Conservation (phyloP, 2,797 vertebrate genomes). For the Avahi laniger region DNA sequence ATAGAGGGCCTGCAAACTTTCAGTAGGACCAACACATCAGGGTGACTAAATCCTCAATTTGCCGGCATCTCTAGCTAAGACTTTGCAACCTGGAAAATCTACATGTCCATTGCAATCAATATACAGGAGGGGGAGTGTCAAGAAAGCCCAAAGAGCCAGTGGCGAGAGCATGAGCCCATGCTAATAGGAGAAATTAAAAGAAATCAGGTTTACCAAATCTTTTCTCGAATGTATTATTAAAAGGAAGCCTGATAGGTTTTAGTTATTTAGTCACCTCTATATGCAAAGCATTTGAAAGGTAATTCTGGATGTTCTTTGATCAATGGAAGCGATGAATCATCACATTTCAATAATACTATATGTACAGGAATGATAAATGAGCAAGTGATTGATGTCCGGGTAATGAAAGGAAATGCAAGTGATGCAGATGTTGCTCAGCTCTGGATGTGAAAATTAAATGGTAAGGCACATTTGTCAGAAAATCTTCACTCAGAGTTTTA, state of each 20-base stretch:
- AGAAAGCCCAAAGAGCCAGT: neutral
- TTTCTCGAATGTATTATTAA: neutral
- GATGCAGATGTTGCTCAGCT: slow-evolving; percentile 7
- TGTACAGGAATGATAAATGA: slow-evolving; percentile 56
- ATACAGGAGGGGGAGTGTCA: neutral
- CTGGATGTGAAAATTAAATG: slow-evolving; percentile 34
- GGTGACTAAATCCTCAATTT: neutral
- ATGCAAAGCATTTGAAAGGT: neutral
- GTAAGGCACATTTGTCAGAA: neutral
- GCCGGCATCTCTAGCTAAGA: neutral
- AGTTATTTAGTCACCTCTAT: neutral
- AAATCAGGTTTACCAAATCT: slow-evolving; percentile 19
- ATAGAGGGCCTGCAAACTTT: neutral
- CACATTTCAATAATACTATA: neutral
- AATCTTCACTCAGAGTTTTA: slow-evolving; percentile 11
- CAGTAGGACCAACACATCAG: neutral
- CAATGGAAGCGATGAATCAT: slow-evolving; percentile 20
- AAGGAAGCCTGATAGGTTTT: neutral
- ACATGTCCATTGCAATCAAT: neutral
- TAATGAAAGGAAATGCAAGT: slow-evolving; percentile 43
- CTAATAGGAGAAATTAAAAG: slow-evolving; percentile 27
- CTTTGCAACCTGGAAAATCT: neutral
- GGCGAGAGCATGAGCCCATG: neutral
- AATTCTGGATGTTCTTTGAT: slow-evolving; percentile 35
- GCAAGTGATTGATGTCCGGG: neutral